Conservation (phyloP, 2,113 vertebrate genomes). For the Brachypodius melanocephalos region DNA sequence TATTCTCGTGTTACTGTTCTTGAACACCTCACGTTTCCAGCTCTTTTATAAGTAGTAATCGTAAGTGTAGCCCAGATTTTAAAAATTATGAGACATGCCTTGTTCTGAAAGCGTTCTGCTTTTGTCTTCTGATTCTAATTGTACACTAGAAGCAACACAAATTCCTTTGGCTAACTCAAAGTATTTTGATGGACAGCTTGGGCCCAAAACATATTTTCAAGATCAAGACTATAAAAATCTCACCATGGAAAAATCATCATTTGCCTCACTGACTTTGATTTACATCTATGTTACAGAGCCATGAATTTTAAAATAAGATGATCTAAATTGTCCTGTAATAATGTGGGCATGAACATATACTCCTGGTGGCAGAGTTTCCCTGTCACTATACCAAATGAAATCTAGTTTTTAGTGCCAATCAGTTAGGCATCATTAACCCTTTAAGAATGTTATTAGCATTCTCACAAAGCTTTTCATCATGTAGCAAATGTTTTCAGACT, state of each 20-base stretch:
- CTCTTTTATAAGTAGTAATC: background rate
- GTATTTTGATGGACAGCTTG: background rate
- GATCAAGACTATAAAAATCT: conserved; percentile 41
- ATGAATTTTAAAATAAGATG: conserved; percentile 55
- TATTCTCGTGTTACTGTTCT: background rate
- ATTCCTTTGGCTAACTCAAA: conserved; percentile 14
- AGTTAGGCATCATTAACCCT: conserved; percentile 54
- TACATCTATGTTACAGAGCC: conserved; percentile 53
- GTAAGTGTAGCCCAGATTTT: background rate
- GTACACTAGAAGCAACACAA: background rate
- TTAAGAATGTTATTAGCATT: conserved; percentile 47
- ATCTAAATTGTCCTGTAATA: conserved; percentile 59
- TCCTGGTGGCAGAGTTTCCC: conserved; percentile 16
- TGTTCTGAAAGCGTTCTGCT: background rate
- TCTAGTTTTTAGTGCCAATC: conserved; percentile 56
- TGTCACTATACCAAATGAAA: conserved; percentile 40
- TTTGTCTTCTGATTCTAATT: conserved; percentile 17
- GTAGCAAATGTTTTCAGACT: conserved; percentile 37
- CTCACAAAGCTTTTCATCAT: conserved; percentile 26
- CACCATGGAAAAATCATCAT: conserved; percentile 44
- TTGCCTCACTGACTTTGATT: conserved; percentile 63
- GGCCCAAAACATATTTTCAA: conserved; percentile 22
- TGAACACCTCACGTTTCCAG: background rate
- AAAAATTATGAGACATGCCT: background rate
- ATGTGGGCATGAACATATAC: background rate